Evolutionary conservation across 1,140 invertebrate genomes (phyloP).

Genomic region (Pachypsylla venusta): DNA sequence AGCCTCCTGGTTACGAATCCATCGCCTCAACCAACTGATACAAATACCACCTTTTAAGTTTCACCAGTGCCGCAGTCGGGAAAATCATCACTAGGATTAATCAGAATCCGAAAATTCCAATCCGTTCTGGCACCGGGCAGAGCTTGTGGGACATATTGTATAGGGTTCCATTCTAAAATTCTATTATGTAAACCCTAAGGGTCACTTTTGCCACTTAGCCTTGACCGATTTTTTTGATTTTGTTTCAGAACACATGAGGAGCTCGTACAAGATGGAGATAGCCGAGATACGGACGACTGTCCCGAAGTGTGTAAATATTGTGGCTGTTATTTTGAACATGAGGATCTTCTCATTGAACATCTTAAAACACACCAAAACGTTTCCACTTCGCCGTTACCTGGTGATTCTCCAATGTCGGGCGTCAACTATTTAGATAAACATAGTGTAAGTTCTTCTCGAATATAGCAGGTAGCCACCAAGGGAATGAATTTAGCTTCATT

Average conservation of each 20-base stretch:
- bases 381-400: not conserved
- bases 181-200: not conserved
- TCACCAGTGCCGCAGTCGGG: too few relatives aligned
- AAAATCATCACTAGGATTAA: too few relatives aligned
- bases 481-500: too few relatives aligned
- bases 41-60: too few relatives aligned
- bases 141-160: too few relatives aligned
- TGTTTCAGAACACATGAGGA: not conserved
- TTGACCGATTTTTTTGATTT: not conserved
- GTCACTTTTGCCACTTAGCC: not conserved
- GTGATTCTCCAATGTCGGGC: not conserved
- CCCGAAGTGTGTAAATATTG: slow-evolving; percentile 53
- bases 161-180: not conserved
- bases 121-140: not conserved
- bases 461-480: too few relatives aligned
- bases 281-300: slow-evolving; percentile 29
- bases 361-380: slow-evolving; percentile 28
- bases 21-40: too few relatives aligned
- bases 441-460: too few relatives aligned
- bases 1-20: too few relatives aligned
- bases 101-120: not conserved
- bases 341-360: slow-evolving; percentile 52
- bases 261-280: not conserved
- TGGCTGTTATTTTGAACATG: slow-evolving; percentile 54
- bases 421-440: too few relatives aligned